Evolutionary conservation across 2,113 vertebrate genomes (phyloP).

Genomic region (Ptychochromis oligacanthus): DNA sequence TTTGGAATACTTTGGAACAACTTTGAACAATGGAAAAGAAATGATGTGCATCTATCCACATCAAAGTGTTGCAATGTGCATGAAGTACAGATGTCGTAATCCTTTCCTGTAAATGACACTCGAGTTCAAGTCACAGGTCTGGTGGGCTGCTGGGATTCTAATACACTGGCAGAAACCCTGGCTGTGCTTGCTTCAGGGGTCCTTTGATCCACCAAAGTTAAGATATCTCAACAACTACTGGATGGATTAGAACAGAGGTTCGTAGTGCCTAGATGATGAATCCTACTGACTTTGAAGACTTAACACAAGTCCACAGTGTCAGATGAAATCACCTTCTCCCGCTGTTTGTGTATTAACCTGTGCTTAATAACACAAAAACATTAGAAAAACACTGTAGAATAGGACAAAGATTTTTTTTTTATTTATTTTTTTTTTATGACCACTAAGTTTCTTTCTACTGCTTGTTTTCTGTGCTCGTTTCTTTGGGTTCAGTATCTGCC

Average conservation of each 20-base stretch:
- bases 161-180: background rate
- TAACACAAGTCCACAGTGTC: background rate
- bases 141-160: background rate
- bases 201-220: background rate
- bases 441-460: background rate
- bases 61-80: slow-evolving; percentile 1
- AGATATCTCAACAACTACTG: background rate
- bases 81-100: background rate
- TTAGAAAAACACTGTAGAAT: no score
- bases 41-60: background rate
- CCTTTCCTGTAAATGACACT: background rate
- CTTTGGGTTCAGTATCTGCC: slow-evolving; percentile 80
- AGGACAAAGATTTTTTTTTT: background rate
- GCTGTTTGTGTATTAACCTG: background rate
- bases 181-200: background rate
- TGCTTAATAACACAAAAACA: no score
- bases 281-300: background rate
- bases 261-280: background rate
- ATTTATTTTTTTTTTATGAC: background rate
- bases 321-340: background rate
- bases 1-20: background rate
- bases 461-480: slow-evolving; percentile 35
- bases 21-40: background rate
- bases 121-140: no score
- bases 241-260: background rate